Evolutionary conservation across 2,113 vertebrate species (phyloP).

Genomic region (Artemisiospiza belli): DNA sequence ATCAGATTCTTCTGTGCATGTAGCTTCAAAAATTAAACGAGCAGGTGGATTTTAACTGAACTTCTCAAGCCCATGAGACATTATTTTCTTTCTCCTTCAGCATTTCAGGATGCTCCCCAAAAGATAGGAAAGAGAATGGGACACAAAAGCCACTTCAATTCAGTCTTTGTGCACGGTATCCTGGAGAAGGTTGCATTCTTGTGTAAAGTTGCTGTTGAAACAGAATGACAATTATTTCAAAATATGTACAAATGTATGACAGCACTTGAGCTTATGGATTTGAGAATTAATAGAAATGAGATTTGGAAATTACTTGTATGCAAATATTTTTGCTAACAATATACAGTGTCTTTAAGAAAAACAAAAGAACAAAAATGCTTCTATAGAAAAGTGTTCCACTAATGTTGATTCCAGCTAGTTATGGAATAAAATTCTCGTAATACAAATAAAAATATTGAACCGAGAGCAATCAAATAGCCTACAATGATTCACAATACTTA

Average conservation of each 20-base stretch:
- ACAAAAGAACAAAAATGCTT: background rate
- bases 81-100: slow-evolving; percentile 20
- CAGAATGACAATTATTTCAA: slow-evolving; percentile 21
- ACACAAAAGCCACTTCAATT: slow-evolving; percentile 32
- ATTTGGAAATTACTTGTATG: background rate
- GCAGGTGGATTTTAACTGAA: background rate
- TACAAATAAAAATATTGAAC: background rate
- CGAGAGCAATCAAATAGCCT: background rate
- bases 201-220: slow-evolving; percentile 51
- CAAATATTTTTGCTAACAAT: background rate
- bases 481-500: background rate
- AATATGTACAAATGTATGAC: background rate
- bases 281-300: background rate
- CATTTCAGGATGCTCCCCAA: slow-evolving; percentile 31
- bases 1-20: background rate
- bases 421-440: background rate
- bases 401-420: background rate
- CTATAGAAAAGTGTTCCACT: background rate
- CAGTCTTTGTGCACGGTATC: slow-evolving; percentile 32
- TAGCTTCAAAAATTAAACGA: slow-evolving; percentile 21
- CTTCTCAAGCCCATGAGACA: background rate
- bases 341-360: background rate
- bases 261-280: background rate
- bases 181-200: slow-evolving; percentile 14
- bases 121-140: slow-evolving; percentile 17